Evolutionary conservation across 2,888 invertebrate genomes (phyloP).

Genomic region (Amblyjoppa fuscipennis): DNA sequence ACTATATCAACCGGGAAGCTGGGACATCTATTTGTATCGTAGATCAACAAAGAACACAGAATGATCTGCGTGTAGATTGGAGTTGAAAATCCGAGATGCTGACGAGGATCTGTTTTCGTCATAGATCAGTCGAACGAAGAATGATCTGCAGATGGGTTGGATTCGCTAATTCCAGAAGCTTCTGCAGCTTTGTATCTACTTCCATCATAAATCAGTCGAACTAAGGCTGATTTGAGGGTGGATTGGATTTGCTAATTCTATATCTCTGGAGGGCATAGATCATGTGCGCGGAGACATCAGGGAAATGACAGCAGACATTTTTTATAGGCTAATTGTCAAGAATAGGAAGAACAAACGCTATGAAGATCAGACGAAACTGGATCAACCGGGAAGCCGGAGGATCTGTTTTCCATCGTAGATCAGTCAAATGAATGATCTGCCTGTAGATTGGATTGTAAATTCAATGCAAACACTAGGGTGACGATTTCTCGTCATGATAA

Average conservation of each 20-base stretch:
- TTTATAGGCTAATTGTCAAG: not conserved
- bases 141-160: too few species aligned
- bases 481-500: conserved; percentile 50
- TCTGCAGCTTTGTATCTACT: too few species aligned
- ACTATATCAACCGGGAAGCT: not conserved
- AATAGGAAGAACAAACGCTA: not conserved
- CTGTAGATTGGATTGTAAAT: not conserved
- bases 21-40: not conserved
- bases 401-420: not conserved
- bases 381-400: not conserved
- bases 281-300: not conserved
- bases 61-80: not conserved
- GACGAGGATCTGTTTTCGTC: too few species aligned
- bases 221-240: too few species aligned
- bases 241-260: not conserved
- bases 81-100: not conserved
- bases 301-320: too few species aligned
- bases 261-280: not conserved
- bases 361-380: not conserved
- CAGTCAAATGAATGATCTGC: not conserved
- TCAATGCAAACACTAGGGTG: not conserved
- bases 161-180: not conserved
- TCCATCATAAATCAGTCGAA: too few species aligned
- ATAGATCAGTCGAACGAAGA: not conserved
- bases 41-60: not conserved